Percentiles rank a stretch among this genome's conserved stretches.
Evolutionary conservation across 2,888 invertebrate species (phyloP).

Genomic region (Heteromyza rotundicornis): DNA sequence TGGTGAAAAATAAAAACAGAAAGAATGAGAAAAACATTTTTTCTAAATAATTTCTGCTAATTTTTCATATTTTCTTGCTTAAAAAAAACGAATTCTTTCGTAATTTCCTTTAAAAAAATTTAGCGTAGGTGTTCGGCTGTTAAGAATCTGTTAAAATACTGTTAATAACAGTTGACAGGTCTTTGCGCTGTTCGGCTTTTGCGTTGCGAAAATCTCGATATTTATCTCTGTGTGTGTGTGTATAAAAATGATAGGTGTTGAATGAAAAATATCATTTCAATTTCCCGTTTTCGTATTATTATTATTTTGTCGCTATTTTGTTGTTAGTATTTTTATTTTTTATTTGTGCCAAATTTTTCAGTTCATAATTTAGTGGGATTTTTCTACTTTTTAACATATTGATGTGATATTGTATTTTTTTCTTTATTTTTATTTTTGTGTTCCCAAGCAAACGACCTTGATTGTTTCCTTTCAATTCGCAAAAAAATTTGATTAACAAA

Average conservation of each 20-base stretch:
- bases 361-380: not conserved
- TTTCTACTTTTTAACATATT: not conserved
- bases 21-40: no score
- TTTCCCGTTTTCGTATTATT: not conserved
- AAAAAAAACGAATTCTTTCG: no score
- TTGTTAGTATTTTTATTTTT: not conserved
- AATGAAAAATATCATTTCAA: not conserved
- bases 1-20: no score
- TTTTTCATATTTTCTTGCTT: not conserved
- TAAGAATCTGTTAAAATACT: not conserved
- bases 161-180: not conserved
- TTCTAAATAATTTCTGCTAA: no score
- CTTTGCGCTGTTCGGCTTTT: not conserved
- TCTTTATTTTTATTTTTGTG: not conserved
- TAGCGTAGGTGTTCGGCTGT: not conserved
- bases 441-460: no score
- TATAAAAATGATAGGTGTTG: not conserved
- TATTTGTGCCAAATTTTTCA: not conserved
- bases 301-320: not conserved
- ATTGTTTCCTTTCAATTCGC: not conserved
- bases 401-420: not conserved
- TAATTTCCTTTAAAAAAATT: no score
- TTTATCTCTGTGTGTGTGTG: not conserved
- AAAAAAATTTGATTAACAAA: no score
- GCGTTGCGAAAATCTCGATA: not conserved